Base-by-base conservation (phyloP, 2,113 vertebrate species). In the Copsychus sechellarum region DNA sequence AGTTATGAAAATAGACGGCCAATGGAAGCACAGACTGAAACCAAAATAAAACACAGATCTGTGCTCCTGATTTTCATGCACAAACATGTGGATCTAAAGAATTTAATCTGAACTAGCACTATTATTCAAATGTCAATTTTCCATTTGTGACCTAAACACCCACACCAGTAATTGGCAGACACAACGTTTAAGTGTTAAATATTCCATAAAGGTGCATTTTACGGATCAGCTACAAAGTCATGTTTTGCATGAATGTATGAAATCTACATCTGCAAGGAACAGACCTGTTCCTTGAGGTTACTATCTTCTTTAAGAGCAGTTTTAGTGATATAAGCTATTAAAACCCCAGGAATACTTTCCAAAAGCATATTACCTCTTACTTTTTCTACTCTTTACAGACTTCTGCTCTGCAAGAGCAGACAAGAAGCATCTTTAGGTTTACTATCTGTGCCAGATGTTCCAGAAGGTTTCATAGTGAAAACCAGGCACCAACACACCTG, bases 1-100 rank as follows among this genome's bases (percentile, higher is more conserved):
- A 93, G 77, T 77, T 90, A 56, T 80, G 67, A 93, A 95, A 96
- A 93, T 10, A 91, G 78, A 65, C 85, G 81, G 74, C 67, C 79
- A 86, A 77, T 65, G 50, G 64, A 94, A 90, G 67, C 64, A 95
- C 38, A 78, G 56, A 71, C 57, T 74, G 77, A 92, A 95, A 73
- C 45, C 70, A 92, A 87, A 96, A 88, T 57, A 90, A 94, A 93
- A 86, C 22, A 69, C 4, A 2, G 69, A 77, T 85, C 38, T 60
- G 28, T 31, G 29, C 58, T 81, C n/a, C 31, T 34, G 34, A 80
- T 93, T 88, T 77, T 71, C 76, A 72, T 42, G 67, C 56, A 70
- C 47, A 86, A 80, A 90, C 19, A 42, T 19, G 56, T 2, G 8
- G 38, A 60, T 80, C 74, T 47, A 31, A 85, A 81, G 51, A 66